Evolutionary conservation across 2,113 vertebrate species (phyloP).

Genomic region (Malaclemys terrapin): DNA sequence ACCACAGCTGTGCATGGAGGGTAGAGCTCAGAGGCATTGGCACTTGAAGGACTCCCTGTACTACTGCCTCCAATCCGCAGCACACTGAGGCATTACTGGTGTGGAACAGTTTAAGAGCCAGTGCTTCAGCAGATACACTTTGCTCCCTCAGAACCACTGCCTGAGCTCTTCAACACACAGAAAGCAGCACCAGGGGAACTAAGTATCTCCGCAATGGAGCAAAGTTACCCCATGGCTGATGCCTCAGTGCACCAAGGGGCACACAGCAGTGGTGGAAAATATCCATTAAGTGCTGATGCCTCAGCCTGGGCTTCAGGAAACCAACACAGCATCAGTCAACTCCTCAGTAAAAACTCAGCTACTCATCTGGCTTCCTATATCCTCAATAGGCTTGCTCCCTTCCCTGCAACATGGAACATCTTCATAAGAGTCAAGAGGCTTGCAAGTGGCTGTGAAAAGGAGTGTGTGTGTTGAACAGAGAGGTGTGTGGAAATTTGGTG

Average conservation of each 20-base stretch:
- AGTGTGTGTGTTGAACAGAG: neutral
- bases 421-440: neutral
- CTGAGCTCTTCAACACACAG: neutral
- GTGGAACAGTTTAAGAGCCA: neutral
- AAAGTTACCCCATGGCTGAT: neutral
- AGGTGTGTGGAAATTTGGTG: neutral
- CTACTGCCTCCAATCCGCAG: neutral
- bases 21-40: neutral
- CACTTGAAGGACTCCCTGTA: neutral
- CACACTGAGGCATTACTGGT: too few species aligned
- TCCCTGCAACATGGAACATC: neutral
- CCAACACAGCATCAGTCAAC: neutral
- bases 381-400: neutral
- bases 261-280: neutral
- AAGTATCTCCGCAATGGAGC: neutral
- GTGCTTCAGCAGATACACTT: neutral
- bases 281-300: neutral
- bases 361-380: fast-evolving
- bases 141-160: neutral
- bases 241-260: neutral
- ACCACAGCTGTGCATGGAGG: neutral
- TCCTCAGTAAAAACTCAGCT: neutral
- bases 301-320: neutral
- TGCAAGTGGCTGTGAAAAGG: neutral
- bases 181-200: neutral